phyloP scores from a whole-genome alignment of 2,888 invertebrate genomes.

The Oscheius sp. region DNA sequence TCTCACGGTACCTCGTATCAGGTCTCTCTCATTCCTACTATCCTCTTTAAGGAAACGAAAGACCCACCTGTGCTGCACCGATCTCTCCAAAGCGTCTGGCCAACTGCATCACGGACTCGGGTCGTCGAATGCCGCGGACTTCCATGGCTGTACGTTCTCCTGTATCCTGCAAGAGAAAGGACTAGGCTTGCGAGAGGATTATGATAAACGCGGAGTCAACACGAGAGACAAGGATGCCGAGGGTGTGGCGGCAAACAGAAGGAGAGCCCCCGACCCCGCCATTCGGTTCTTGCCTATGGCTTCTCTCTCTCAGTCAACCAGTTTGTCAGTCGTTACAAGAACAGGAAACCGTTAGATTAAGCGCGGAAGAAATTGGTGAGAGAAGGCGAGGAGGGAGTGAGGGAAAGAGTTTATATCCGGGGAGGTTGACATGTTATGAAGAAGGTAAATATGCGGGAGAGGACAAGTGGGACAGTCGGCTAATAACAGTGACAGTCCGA shows the following conservation, averaged over 20 bases:
- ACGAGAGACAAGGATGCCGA: neutral
- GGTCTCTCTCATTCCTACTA: no score
- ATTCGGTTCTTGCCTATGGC: constrained; percentile 14
- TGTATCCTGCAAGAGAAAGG: constrained; percentile 47
- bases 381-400: neutral
- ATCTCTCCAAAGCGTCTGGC: constrained; percentile 55
- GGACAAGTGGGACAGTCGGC: constrained; percentile 5
- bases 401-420: neutral
- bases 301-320: constrained; percentile 3
- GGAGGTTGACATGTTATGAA: constrained; percentile 19
- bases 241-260: constrained; percentile 18
- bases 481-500: no score
- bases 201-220: neutral
- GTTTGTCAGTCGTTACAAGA: constrained; percentile 29
- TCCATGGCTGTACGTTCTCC: constrained; percentile 48
- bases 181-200: constrained; percentile 6
- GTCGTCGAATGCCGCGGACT: constrained; percentile 46
- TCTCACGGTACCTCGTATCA: no score
- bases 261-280: neutral
- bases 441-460: constrained; percentile 8
- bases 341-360: constrained; percentile 30
- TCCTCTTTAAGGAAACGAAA: neutral
- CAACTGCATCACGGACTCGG: constrained; percentile 56
- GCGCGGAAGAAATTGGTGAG: neutral
- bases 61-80: constrained; percentile 46